These are phyloP conservation scores for Stomorhina lunata DNA, from an alignment of 2,888 invertebrate species.

Conservation along the genomic window DNA sequence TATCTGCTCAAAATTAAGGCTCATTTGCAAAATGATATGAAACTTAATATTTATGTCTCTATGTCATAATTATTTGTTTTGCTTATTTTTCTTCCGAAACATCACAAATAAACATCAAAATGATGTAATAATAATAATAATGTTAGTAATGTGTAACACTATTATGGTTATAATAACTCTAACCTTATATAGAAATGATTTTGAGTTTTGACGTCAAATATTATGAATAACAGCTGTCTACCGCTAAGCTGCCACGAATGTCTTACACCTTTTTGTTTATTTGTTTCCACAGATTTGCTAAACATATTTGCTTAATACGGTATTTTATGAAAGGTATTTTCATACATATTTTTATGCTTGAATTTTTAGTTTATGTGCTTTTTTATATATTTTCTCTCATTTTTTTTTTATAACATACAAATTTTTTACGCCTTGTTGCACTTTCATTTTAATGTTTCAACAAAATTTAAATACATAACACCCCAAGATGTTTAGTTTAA, in stretches of 20 bases:
- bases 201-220: slow-evolving; percentile 5
- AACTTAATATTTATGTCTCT: not conserved
- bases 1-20: not conserved
- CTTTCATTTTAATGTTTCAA: not conserved
- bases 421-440: slow-evolving; percentile 45
- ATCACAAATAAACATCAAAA: slow-evolving; percentile 1
- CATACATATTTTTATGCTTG: slow-evolving; percentile 5
- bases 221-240: not conserved
- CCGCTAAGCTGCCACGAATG: not conserved
- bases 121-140: slow-evolving; percentile 47
- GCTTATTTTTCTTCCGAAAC: not conserved
- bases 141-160: slow-evolving; percentile 58
- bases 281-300: not conserved
- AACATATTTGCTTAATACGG: slow-evolving; percentile 10
- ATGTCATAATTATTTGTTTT: slow-evolving; percentile 29
- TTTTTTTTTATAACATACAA: not conserved
- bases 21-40: not conserved
- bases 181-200: slow-evolving; percentile 35
- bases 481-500: not conserved
- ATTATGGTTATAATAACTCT: slow-evolving; percentile 51
- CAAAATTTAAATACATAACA: slow-evolving; percentile 6
- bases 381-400: not conserved
- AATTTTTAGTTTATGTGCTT: not conserved
- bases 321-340: slow-evolving; percentile 30
- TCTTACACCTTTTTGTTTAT: slow-evolving; percentile 10